Conservation (phyloP, 2,797 vertebrate genomes). For the Malacoraja senta region DNA sequence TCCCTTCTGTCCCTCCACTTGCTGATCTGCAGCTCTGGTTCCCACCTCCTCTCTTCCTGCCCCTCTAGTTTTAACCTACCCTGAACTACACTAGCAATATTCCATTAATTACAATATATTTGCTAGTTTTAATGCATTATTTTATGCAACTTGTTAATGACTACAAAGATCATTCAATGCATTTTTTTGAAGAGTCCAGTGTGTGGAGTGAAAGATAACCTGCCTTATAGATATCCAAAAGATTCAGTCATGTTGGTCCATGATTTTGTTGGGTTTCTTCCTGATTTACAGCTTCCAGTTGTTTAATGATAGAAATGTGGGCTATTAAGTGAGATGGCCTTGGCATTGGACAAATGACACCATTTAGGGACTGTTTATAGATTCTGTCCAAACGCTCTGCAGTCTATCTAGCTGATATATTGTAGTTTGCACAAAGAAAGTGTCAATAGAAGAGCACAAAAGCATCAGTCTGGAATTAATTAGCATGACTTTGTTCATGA, state of each 20-base stretch:
- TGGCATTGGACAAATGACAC: not conserved
- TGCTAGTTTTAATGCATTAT: not conserved
- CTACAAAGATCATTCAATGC: not conserved
- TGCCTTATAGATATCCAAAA: not conserved
- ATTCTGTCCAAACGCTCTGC: not conserved
- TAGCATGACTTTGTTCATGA: too few relatives aligned
- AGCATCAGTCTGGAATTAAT: not conserved
- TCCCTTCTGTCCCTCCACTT: too few relatives aligned
- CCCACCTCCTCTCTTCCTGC: too few relatives aligned
- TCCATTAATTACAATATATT: not conserved
- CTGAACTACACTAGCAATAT: not conserved
- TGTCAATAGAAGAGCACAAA: not conserved
- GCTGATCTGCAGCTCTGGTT: too few relatives aligned
- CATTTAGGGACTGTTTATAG: not conserved
- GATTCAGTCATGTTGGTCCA: not conserved
- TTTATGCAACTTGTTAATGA: not conserved
- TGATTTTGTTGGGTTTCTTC: not conserved
- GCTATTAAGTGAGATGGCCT: not conserved
- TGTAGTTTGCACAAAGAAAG: not conserved
- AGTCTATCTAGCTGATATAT: not conserved
- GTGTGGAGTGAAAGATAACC: not conserved
- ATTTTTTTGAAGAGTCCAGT: not conserved
- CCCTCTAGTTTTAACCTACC: too few relatives aligned
- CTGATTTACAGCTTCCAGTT: not conserved
- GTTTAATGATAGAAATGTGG: not conserved